Evolutionary conservation across 2,888 invertebrate genomes (phyloP), one percentile per base, ranked within the genome.

Genomic region (Scaptodrosophila latifasciaeformis): DNA sequence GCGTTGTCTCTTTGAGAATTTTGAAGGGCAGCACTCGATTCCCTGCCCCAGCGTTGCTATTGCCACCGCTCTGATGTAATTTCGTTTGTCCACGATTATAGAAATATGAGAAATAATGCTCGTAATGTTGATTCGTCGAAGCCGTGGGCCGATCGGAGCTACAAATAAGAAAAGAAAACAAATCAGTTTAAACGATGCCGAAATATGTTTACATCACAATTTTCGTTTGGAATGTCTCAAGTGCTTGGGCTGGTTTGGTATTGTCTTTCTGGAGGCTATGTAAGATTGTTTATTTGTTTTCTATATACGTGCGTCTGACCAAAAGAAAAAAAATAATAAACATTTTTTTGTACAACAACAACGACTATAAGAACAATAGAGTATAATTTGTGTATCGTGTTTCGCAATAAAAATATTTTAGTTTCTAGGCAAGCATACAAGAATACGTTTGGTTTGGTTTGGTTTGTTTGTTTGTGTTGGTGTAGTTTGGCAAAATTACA

Each of bases 51-150:
- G 24, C 4, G 7, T 7, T 24, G 24, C 24, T 24, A 3, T 5
- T 7, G 24, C 3, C 3, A 7, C 4, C 3, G 24, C 24, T 24
- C 24, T 7, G 3, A 7, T 24, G 7, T 3, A 7, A 3, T 7
- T 24, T 24, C 24, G 3, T 24, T 7, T 24, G 4, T n/a, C 62
- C 64, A 19, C 81, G 70, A 37, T 81, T 80, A 42, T 82, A 81
- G 54, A 80, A 82, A 51, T 82, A 82, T 15, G 82, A 82, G 48
- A 81, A 81, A 61, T 82, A 81, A 45, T 81, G 82, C 18, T 78
- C 72, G 60, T 82, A 82, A 49, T 81, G 81, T 50, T 81, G 65
- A 42, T 76, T 69, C 0, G 70, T 43, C 7, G 74, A 63, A 7
- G 57, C 56, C 1, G 62, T 4, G 6, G 59, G 54, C 2, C 54